Base-by-base conservation (phyloP, 2,888 invertebrate species). In the Lithophane socia region DNA sequence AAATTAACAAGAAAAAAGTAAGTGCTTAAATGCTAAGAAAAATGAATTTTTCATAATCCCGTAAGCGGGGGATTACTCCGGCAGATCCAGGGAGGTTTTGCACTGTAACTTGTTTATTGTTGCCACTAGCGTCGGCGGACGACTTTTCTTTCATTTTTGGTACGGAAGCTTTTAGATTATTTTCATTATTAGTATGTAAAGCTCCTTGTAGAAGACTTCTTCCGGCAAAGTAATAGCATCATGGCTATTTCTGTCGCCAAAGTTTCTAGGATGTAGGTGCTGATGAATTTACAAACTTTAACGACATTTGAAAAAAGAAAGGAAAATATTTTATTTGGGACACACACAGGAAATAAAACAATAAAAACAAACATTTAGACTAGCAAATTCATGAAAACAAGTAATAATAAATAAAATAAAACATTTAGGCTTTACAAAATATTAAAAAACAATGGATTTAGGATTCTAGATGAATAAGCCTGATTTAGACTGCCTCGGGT, bases 31-130 rank as follows among this genome's bases (percentile, higher is more conserved):
- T 44, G 70, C 44, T 67, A 73, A 69, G 80, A 64, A 81, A 78
- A 81, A 81, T 84, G 70, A 78, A 73, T 84, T 77, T 75, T 75
- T 84, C 84, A 78, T 84, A 84, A 84, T 84, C 83, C 78, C 29
- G 1, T 81, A 75, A 78, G 75, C 81, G 3, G 42, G 29, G 78
- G 78, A 74, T 84, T 79, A 75, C 61, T 66, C 54, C 16, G 24
- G n/a, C 8, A 72, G 66, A 54, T 63, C 75, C 73, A 8, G 8
- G 21, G 67, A 13, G 58, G 58, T 16, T 71, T 71, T 65, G 71
- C 63, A 75, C 49, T 37, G 66, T n/a, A 29, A 72, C 61, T 65
- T 79, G 61, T 82, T 75, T 73, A 60, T 69, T 75, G 69, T 61
- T 37, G 24, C 21, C 24, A 76, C 49, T 80, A 70, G 60, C 16